A percentile compares a stretch with the other conserved stretches of the same genome.
Evolutionary conservation across 2,797 vertebrate species (phyloP).

Genomic region (Macrochelys suwanniensis): DNA sequence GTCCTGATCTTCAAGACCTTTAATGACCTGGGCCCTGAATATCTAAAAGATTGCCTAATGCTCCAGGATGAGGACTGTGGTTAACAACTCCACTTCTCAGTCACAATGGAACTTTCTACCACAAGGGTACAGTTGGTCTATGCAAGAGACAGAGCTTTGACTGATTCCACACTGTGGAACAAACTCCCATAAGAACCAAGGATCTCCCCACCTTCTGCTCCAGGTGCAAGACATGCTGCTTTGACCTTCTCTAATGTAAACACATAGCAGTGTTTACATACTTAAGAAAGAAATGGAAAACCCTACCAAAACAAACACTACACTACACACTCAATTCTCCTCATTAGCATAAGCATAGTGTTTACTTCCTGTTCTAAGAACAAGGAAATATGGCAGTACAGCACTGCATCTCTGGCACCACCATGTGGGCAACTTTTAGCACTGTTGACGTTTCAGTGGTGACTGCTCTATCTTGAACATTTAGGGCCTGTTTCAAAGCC

Average conservation of each 20-base stretch:
- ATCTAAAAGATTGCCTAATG: background rate
- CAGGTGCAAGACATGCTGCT: background rate
- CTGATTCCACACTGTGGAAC: background rate
- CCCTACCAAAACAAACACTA: background rate
- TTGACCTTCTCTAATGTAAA: background rate
- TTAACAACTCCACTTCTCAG: background rate
- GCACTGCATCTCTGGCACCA: conserved; percentile 49
- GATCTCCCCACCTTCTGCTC: background rate
- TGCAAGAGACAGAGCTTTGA: background rate
- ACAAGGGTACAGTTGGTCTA: background rate
- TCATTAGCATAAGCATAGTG: background rate
- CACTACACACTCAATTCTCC: background rate
- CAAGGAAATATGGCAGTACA: background rate
- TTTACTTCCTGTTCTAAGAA: background rate
- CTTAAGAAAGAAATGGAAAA: background rate
- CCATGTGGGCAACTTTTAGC: conserved; percentile 30
- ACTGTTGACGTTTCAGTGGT: background rate
- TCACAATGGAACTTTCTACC: background rate
- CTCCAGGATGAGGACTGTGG: background rate
- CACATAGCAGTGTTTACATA: rapidly evolving
- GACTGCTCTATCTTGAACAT: rapidly evolving
- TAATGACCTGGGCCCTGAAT: background rate
- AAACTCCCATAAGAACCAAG: background rate
- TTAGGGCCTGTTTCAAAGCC: rapidly evolving
- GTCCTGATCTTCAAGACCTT: background rate